Base-by-base conservation (phyloP, 2,888 invertebrate species). In the Athalia rosae region DNA sequence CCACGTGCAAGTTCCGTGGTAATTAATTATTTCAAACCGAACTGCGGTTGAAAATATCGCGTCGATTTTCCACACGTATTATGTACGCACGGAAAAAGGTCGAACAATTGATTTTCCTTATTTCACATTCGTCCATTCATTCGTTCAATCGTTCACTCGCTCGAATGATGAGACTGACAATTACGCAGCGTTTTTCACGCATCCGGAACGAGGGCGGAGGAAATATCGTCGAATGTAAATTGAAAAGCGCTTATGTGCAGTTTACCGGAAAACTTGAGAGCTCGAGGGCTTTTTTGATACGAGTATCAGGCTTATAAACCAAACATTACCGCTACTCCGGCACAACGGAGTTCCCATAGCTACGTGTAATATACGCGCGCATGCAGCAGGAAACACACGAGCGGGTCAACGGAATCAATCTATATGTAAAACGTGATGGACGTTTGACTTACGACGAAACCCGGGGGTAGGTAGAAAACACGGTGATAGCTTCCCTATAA, bases 371-470 rank as follows among this genome's bases (percentile, higher is more conserved):
- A 41, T 7, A 62, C 9, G 4, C 13, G 58, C 3, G 11, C 45
- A 58, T 3, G 13, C 13, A 2, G 28, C 28, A 28, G 28, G 28
- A 28, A 28, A 28, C 28, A 28, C n/a, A 9, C 5, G 45, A 64
- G 0, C 71, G 58, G 71, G 71, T 71, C 71, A 71, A 58, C 71
- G 4, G 45, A 71, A 71, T 71, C 71, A 71, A 71, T 71, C 71
- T 71, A 71, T 71, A 71, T 71, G 71, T 56, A 71, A 71, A 71
- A 71, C 50, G 50, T 9, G 58, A 71, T 50, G 71, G 71, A 71
- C 71, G 15, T n/a, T 3, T 71, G 71, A 71, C 71, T 71, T 58
- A 71, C 71, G 71, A 58, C 58, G 45, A 71, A n/a, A 7, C 7
- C 7, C n/a, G 7, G 28, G 28, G 28, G 28, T 2, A 28, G 28